phyloP scores from a whole-genome alignment of 2,888 invertebrate genomes.

The Tetragonisca angustula region DNA sequence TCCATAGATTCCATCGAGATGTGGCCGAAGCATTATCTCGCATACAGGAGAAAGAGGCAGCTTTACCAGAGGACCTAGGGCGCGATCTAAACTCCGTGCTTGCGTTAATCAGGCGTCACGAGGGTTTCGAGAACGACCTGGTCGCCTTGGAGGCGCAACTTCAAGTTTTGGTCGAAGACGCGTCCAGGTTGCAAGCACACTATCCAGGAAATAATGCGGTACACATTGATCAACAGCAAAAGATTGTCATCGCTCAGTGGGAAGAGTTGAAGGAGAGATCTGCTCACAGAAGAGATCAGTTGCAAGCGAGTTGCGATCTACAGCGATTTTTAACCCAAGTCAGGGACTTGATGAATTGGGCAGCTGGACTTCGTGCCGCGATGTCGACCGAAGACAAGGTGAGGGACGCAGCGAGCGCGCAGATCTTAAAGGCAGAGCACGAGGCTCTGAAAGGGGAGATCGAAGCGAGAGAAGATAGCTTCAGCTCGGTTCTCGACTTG shows the following conservation, averaged over 20 bases:
- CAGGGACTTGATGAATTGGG: constrained; percentile 96
- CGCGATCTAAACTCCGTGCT: constrained; percentile 94
- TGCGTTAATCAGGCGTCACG: constrained; percentile 93
- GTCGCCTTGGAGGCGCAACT: constrained; percentile 96
- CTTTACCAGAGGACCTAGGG: constrained; percentile 92
- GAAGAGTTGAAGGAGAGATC: constrained; percentile 93
- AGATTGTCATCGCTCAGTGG: constrained; percentile 94
- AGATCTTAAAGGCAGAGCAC: constrained; percentile 92
- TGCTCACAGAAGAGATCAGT: constrained; percentile 90
- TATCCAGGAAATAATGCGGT: constrained; percentile 97
- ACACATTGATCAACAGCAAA: constrained; percentile 94
- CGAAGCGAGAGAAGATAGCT: constrained; percentile 94
- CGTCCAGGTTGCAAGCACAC: constrained; percentile 92
- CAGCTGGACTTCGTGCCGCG: constrained; percentile 90
- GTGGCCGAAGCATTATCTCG: constrained; percentile 95
- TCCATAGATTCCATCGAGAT: constrained; percentile 98
- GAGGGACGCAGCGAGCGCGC: constrained; percentile 92
- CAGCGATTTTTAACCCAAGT: constrained; percentile 95
- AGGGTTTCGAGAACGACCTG: constrained; percentile 96
- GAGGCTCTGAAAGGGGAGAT: constrained; percentile 93
- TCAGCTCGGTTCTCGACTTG: constrained; percentile 89
- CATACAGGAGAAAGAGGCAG: constrained; percentile 95
- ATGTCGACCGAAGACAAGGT: constrained; percentile 93
- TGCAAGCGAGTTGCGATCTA: constrained; percentile 94
- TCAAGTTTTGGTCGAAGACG: constrained; percentile 96